phyloP scores from a whole-genome alignment of 2,797 vertebrate species.

The Sitta carolinensis region DNA sequence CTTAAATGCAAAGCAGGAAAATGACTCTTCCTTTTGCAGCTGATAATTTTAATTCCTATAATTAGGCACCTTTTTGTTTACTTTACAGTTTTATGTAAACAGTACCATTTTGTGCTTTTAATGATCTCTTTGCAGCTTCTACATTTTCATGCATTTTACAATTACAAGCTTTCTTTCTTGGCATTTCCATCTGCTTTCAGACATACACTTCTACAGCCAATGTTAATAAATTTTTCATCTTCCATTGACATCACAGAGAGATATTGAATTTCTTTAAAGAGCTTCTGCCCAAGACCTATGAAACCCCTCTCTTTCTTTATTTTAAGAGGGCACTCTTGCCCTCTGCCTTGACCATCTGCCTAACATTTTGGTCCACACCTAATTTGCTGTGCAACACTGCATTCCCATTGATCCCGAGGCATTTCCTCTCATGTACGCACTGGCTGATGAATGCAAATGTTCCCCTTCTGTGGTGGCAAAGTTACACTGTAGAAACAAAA shows the following conservation, averaged over 20 bases:
- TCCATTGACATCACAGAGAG: fast-evolving
- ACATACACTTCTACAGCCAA: background rate
- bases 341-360: background rate
- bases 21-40: background rate
- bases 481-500: background rate
- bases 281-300: background rate
- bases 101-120: background rate
- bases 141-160: conserved; percentile 1
- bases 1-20: background rate
- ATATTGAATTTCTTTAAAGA: background rate
- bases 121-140: background rate
- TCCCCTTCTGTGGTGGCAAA: background rate
- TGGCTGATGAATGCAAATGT: background rate
- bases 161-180: background rate
- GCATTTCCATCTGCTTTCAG: background rate
- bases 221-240: background rate
- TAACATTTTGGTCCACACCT: background rate
- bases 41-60: background rate
- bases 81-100: background rate
- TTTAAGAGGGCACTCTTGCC: background rate
- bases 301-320: background rate
- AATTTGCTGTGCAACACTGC: background rate
- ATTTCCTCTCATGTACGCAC: background rate
- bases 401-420: background rate
- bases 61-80: background rate